Evolutionary conservation across 2,113 vertebrate genomes (phyloP), one percentile per base, ranked within the genome.

Genomic region (Orcinus orca): DNA sequence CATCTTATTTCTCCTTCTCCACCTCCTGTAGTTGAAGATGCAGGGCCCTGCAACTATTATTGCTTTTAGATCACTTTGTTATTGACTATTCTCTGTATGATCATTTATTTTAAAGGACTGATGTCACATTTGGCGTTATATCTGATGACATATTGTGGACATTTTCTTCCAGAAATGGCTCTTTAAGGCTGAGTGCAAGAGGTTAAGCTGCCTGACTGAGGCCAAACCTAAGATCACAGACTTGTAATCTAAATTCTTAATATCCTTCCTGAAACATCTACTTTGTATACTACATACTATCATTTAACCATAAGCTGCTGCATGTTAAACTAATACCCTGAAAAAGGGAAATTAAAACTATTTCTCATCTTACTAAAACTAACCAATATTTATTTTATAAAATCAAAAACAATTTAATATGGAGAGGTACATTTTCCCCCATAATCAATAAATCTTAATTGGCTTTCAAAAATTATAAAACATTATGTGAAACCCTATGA

Each of bases 1-100:
- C 86, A 98, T 98, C 97, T 96, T 97, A 91, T 96, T 97, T 98
- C 76, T 96, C 92, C 97, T 98, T 93, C 62, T 93, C 84, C 97
- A 98, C 89, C 93, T 97, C 84, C 93, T 97, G 36, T 20, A 97
- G 97, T 88, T 74, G 95, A 99, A 99, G 98, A 99, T 98, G 97
- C 73, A 96, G 97, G 94, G 97, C 96, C 98, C 98, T 97, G 96
- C 44, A 90, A 98, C 98, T 95, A 98, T 98, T 98, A 99, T 97
- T 98, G 98, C 98, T 98, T 99, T 99, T 98, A 99, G 98, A 99
- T 99, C 99, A 98, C 98, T 98, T 98, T 98, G 98, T 97, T 99
- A 99, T 99, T 99, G 99, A 99, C 98, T 99, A 98, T 98, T 98
- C 98, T 99, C 98, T 98, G 98, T 98, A 98, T 63, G 97, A 98